Evolutionary conservation across 2,888 invertebrate species (phyloP).

Genomic region (Nemoura dubitans): DNA sequence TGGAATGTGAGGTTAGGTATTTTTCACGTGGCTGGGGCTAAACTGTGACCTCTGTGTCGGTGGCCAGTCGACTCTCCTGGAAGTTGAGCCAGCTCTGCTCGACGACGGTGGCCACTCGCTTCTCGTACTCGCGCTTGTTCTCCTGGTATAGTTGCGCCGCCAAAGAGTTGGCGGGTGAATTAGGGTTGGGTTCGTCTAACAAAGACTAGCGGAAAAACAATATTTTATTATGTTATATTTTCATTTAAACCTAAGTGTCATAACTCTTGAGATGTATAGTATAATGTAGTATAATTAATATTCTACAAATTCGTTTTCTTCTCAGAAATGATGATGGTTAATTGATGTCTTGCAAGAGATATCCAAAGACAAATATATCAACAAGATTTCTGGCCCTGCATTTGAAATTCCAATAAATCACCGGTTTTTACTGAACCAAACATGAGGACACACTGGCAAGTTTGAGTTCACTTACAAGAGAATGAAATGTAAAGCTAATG

Average conservation of each 20-base stretch:
- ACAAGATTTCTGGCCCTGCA: not conserved
- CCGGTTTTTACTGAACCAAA: conserved; percentile 16
- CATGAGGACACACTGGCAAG: not conserved
- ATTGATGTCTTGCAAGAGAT: conserved; percentile 16
- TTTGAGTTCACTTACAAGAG: not conserved
- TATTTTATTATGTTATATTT: conserved; percentile 31
- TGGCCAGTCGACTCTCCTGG: conserved; percentile 56
- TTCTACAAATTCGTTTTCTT: not conserved
- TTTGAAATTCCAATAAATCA: not conserved
- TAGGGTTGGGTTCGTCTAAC: conserved; percentile 75
- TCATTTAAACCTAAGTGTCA: not conserved
- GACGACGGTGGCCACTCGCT: conserved; percentile 70
- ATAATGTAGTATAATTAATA: not conserved
- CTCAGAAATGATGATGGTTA: conserved; percentile 42
- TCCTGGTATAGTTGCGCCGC: conserved; percentile 75
- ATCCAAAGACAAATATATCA: not conserved
- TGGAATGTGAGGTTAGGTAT: too few species aligned
- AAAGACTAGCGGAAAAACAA: conserved; percentile 64
- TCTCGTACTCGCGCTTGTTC: conserved; percentile 73
- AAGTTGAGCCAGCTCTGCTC: conserved; percentile 70
- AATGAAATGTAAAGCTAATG: not conserved
- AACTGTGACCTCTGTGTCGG: conserved; percentile 18
- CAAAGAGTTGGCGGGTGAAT: conserved; percentile 73
- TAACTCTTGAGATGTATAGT: not conserved
- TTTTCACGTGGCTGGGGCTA: too few species aligned